These are phyloP conservation scores for Argyra leucocephala DNA, from an alignment of 2,888 invertebrate species.

Conservation along the genomic window DNA sequence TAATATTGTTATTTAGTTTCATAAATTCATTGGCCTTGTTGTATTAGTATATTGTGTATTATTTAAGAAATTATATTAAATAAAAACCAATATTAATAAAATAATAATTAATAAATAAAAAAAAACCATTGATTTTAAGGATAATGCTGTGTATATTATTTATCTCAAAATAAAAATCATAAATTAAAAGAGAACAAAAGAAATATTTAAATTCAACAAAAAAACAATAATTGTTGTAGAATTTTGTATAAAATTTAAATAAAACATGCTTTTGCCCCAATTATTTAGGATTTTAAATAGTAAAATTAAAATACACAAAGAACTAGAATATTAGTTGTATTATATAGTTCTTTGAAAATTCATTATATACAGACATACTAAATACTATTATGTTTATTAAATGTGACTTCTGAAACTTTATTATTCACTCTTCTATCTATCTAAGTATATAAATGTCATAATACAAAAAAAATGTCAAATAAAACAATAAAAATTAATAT, in stretches of 20 bases:
- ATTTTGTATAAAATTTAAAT: background rate
- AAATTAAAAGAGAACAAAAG: background rate
- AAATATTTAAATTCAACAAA: background rate
- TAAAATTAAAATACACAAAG: too few species aligned
- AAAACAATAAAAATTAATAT: too few species aligned
- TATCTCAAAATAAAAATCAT: background rate
- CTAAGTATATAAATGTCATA: too few species aligned
- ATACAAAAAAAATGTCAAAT: too few species aligned
- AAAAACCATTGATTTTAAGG: constrained; percentile 1
- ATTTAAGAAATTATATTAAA: constrained; percentile 5
- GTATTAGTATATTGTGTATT: constrained; percentile 8
- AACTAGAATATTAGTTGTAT: too few species aligned
- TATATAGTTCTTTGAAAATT: too few species aligned
- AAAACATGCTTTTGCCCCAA: too few species aligned
- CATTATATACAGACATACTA: too few species aligned
- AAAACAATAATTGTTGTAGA: background rate
- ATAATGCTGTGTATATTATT: constrained; percentile 4
- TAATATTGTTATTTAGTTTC: constrained; percentile 4
- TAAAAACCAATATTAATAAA: background rate
- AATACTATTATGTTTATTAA: too few species aligned
- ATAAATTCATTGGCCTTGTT: constrained; percentile 9
- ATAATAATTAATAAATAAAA: background rate
- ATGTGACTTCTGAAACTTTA: too few species aligned
- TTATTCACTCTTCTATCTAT: too few species aligned
- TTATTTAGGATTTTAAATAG: too few species aligned